Percentiles rank a stretch among this genome's conserved stretches.
Conservation (phyloP, 2,113 vertebrate species). For the Plecturocebus donacophilus region DNA sequence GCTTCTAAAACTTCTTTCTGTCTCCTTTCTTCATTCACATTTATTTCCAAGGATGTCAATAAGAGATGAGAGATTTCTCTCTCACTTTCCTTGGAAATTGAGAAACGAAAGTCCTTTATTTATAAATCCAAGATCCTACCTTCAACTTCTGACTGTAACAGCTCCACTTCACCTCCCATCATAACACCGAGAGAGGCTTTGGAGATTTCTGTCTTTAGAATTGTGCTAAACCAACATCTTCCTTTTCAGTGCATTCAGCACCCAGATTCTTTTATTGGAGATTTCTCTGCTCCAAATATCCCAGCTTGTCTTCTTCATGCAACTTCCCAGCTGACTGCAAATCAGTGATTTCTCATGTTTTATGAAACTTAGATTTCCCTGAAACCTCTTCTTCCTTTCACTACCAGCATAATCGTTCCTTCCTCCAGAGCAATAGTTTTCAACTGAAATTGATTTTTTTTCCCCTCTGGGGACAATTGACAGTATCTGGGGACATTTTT, state of each 20-base stretch:
- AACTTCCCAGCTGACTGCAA: not conserved
- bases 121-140: not conserved
- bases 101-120: not conserved
- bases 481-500: not conserved
- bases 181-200: not conserved
- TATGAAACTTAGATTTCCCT: not conserved
- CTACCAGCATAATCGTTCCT: not conserved
- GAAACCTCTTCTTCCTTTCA: no score
- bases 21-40: not conserved
- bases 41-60: not conserved
- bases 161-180: not conserved
- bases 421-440: not conserved
- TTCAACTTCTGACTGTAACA: not conserved
- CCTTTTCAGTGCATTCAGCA: not conserved
- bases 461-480: not conserved
- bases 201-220: not conserved
- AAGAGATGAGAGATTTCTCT: not conserved
- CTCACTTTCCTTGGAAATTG: not conserved
- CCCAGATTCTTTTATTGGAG: not conserved
- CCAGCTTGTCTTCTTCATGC: not conserved
- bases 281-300: not conserved
- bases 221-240: not conserved
- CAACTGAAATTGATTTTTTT: not conserved
- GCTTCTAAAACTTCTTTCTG: not conserved
- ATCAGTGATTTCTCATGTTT: not conserved